These are phyloP conservation scores for Macquaria ambigua DNA, from an alignment of 2,113 vertebrate genomes.

Conservation along the genomic window DNA sequence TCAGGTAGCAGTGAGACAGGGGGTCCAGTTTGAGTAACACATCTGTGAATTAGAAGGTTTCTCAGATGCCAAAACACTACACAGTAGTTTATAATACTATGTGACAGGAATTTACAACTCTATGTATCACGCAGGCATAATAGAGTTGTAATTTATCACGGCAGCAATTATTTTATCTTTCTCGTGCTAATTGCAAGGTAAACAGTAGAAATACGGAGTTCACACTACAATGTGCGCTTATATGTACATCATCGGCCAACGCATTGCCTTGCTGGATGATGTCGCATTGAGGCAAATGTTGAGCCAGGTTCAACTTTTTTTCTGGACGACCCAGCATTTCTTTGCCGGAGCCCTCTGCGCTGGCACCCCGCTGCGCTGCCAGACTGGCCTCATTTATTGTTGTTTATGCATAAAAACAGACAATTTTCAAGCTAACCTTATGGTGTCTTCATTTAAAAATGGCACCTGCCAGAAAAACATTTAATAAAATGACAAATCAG, in stretches of 20 bases:
- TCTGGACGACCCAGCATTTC: not conserved
- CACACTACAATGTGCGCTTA: not conserved
- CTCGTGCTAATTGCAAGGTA: not conserved
- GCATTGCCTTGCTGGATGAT: not conserved
- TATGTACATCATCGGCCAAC: not conserved
- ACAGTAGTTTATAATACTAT: not conserved
- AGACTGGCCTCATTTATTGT: not conserved
- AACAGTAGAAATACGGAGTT: not conserved
- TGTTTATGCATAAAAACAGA: not conserved
- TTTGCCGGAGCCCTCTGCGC: not conserved
- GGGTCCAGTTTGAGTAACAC: not conserved
- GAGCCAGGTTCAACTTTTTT: not conserved
- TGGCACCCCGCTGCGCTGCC: not conserved
- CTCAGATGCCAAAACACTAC: not conserved
- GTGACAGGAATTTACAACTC: not conserved
- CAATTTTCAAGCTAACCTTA: not conserved
- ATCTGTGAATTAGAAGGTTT: not conserved
- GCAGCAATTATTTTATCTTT: not conserved
- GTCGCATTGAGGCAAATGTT: not conserved
- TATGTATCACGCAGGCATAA: too few species aligned
- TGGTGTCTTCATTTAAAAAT: not conserved
- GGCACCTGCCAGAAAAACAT: not conserved
- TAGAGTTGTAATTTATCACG: not conserved
- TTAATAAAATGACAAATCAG: not conserved
- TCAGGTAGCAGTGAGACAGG: not conserved